Conservation (phyloP, 2,888 invertebrate species). For the Dasypogon diadema region DNA sequence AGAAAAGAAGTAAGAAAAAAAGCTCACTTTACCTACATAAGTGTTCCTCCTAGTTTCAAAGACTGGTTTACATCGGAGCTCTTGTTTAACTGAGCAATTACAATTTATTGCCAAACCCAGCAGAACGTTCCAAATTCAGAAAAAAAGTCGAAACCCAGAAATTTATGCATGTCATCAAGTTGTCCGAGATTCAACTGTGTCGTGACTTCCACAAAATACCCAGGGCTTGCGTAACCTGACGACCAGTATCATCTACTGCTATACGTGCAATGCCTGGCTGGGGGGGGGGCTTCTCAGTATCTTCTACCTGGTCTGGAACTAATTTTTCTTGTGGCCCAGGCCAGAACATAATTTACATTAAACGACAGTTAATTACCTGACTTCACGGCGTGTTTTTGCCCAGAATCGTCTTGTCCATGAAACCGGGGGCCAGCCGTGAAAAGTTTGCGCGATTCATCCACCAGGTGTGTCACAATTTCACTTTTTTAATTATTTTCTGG, state of each 20-base stretch:
- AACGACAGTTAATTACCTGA: constrained; percentile 28
- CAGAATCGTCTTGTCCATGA: neutral
- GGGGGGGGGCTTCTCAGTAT: neutral
- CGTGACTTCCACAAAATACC: constrained; percentile 21
- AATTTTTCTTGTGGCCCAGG: constrained; percentile 6
- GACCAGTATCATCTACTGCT: too few relatives aligned
- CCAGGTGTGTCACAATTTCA: constrained; percentile 21
- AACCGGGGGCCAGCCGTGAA: neutral
- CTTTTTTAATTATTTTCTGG: constrained; percentile 15
- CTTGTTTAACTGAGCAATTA: too few relatives aligned
- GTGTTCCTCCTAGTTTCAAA: too few relatives aligned
- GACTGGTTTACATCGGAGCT: too few relatives aligned
- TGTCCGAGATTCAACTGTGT: constrained; percentile 9
- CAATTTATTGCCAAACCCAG: constrained; percentile 23
- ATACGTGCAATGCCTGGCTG: neutral
- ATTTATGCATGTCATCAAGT: constrained; percentile 28
- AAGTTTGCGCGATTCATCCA: constrained; percentile 4
- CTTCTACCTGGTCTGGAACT: constrained; percentile 29
- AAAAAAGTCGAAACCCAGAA: constrained; percentile 1
- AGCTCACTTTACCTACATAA: too few relatives aligned
- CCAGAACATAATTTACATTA: constrained; percentile 29
- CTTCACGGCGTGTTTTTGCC: neutral
- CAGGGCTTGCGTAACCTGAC: constrained; percentile 17
- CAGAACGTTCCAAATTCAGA: constrained; percentile 10
- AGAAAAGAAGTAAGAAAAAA: too few relatives aligned